These are phyloP conservation scores for Yponomeuta malinellus DNA, from an alignment of 2,888 invertebrate species.

Conservation along the genomic window DNA sequence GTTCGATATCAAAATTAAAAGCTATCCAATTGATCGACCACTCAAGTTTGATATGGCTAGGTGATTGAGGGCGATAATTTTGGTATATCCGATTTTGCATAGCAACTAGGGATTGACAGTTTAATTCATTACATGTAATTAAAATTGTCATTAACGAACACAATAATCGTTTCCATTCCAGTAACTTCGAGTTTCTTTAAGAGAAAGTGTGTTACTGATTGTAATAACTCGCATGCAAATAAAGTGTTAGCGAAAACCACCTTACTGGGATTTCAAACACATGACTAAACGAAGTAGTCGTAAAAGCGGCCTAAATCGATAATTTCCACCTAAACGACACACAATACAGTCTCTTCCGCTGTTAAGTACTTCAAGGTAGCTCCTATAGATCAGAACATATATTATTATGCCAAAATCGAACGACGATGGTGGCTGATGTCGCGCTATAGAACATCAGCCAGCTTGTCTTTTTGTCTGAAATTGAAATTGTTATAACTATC, in stretches of 20 bases:
- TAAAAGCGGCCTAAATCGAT: neutral
- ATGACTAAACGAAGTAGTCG: neutral
- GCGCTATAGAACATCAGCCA: neutral
- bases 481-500: too few relatives aligned
- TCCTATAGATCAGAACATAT: neutral
- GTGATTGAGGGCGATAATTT: neutral
- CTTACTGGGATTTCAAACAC: neutral
- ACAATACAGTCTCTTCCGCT: neutral
- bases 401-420: neutral
- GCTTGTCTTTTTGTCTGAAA: too few relatives aligned
- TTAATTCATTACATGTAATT: neutral
- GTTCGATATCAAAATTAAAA: neutral
- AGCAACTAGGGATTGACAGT: neutral
- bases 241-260: neutral
- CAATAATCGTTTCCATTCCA: neutral
- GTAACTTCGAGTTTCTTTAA: neutral
- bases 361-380: neutral
- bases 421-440: neutral
- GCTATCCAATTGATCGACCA: neutral
- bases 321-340: neutral
- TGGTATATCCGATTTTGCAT: neutral
- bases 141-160: neutral
- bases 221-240: neutral
- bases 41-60: neutral
- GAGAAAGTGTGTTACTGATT: neutral